Percentiles rank a stretch among this genome's conserved stretches.
phyloP scores from a whole-genome alignment of 2,888 invertebrate genomes.

The Pantelozetes paolii region DNA sequence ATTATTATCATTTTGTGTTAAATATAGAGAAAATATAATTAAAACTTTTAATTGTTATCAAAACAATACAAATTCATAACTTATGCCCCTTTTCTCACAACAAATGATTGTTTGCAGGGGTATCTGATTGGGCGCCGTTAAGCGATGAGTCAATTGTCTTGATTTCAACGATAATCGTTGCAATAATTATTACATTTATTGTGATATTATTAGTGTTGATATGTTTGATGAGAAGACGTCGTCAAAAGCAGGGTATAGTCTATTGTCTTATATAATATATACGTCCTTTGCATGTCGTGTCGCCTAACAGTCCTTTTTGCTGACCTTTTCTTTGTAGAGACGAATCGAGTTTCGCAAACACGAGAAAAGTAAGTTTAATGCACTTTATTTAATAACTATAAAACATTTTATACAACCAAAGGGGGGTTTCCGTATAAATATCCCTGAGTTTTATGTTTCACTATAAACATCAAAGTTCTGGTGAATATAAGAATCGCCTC shows the following conservation, averaged over 20 bases:
- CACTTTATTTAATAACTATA: constrained; percentile 27
- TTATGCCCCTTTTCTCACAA: no score
- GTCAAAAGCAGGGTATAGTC: constrained; percentile 43
- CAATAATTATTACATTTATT: constrained; percentile 45
- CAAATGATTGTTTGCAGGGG: background rate
- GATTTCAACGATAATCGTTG: constrained; percentile 46
- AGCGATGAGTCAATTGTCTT: constrained; percentile 41
- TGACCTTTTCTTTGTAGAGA: constrained; percentile 10
- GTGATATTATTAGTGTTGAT: constrained; percentile 41
- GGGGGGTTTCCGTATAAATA: no score
- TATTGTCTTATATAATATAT: background rate
- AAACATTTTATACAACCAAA: constrained; percentile 4
- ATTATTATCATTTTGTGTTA: no score
- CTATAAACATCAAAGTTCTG: no score
- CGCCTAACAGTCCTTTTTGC: constrained; percentile 18
- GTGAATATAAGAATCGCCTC: no score
- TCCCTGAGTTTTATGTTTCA: no score
- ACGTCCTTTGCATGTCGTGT: constrained; percentile 34
- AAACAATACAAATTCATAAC: no score
- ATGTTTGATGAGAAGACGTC: constrained; percentile 41
- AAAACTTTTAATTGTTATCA: no score
- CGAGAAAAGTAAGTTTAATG: constrained; percentile 37
- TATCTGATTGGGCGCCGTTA: background rate
- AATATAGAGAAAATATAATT: no score
- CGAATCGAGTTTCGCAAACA: constrained; percentile 35